These are phyloP conservation scores for Enteromius paludinosus DNA, from an alignment of 2,797 vertebrate genomes.

Conservation along the genomic window DNA sequence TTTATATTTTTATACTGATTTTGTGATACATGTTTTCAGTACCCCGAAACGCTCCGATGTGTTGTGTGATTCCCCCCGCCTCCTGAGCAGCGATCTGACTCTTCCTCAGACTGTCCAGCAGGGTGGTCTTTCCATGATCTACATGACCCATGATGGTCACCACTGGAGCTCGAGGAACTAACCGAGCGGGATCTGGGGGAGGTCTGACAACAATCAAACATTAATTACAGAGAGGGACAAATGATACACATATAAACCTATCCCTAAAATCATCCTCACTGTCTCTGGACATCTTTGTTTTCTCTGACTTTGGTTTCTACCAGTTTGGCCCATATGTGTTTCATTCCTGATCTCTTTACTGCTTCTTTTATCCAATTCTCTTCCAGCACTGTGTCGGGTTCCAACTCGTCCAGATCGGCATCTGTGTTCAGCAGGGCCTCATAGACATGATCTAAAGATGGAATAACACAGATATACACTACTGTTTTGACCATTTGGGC, in stretches of 20 bases:
- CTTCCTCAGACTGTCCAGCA: constrained; percentile 91
- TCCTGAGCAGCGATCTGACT: constrained; percentile 87
- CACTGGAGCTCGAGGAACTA: constrained; percentile 84
- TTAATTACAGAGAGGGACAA: background rate
- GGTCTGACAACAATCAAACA: constrained; percentile 61
- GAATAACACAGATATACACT: background rate
- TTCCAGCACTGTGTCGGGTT: constrained; percentile 78
- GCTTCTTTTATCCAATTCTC: constrained; percentile 86
- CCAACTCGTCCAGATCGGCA: constrained; percentile 77
- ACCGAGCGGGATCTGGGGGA: constrained; percentile 75
- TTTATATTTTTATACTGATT: too few species aligned
- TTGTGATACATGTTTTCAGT: constrained; percentile 44
- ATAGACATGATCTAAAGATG: constrained; percentile 81
- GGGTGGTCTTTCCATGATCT: constrained; percentile 94
- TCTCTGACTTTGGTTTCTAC: constrained; percentile 75
- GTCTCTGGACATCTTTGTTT: constrained; percentile 84
- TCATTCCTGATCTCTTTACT: constrained; percentile 89
- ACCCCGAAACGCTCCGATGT: constrained; percentile 96
- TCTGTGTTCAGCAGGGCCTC: constrained; percentile 85
- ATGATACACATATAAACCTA: background rate
- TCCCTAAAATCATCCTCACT: constrained; percentile 71
- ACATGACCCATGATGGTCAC: constrained; percentile 97
- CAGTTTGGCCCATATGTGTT: constrained; percentile 84
- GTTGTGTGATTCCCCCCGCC: constrained; percentile 94
- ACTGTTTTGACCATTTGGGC: background rate